phyloP scores from a whole-genome alignment of 2,797 vertebrate genomes.

The Notamacropus eugenii region DNA sequence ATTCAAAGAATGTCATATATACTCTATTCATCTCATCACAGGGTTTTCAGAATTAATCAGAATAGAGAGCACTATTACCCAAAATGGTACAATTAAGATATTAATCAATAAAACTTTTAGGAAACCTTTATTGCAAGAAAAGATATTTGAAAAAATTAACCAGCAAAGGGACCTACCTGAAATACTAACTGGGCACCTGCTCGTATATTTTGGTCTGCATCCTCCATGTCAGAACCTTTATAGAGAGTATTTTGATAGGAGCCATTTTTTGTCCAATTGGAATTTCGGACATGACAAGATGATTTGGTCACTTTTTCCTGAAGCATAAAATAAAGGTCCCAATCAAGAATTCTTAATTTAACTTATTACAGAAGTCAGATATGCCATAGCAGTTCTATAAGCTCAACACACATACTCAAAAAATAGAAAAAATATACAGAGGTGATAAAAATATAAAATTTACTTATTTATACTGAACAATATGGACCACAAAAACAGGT shows the following conservation, averaged over 20 bases:
- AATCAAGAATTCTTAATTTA: constrained; percentile 50
- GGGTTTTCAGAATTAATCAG: background rate
- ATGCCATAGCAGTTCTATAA: constrained; percentile 14
- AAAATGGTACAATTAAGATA: background rate
- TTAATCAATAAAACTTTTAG: background rate
- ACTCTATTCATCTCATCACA: constrained; percentile 33
- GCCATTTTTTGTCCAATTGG: constrained; percentile 87
- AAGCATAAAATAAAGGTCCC: constrained; percentile 65
- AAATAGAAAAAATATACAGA: background rate
- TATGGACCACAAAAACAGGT: background rate
- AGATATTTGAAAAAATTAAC: background rate
- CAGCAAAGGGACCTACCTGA: constrained; percentile 87
- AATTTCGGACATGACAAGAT: constrained; percentile 84
- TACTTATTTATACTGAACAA: constrained; percentile 1
- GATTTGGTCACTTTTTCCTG: constrained; percentile 85
- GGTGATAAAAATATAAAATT: background rate
- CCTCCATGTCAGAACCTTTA: constrained; percentile 88
- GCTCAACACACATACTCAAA: background rate
- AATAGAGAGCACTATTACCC: background rate
- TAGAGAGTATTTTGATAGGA: constrained; percentile 87
- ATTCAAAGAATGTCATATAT: constrained; percentile 15
- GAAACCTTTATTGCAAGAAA: background rate
- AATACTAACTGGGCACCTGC: constrained; percentile 95
- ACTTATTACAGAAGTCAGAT: constrained; percentile 52
- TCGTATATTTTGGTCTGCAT: constrained; percentile 91